Evolutionary conservation across 2,888 invertebrate species (phyloP).

Genomic region (Trichopria drosophilae): DNA sequence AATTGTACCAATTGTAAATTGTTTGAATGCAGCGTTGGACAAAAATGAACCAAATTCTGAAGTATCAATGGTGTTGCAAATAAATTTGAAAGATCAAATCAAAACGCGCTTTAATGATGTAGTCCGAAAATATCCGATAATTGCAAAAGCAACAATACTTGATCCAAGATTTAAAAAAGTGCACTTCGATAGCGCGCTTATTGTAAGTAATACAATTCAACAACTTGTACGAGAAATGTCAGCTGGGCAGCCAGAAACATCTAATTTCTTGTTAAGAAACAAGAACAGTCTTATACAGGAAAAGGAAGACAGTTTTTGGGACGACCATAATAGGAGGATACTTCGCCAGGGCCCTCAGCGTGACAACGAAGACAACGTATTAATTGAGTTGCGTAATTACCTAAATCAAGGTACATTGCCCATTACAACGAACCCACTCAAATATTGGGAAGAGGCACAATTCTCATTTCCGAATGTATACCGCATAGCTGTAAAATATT

Average conservation of each 20-base stretch:
- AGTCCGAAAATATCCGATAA: neutral
- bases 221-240: too few species aligned
- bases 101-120: neutral
- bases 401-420: constrained; percentile 1
- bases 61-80: neutral
- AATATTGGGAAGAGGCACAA: constrained; percentile 6
- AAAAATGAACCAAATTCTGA: constrained; percentile 1
- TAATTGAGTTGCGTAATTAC: neutral
- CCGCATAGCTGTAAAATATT: constrained; percentile 8
- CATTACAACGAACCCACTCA: neutral
- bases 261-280: too few species aligned
- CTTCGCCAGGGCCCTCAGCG: neutral
- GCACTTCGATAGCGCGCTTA: neutral
- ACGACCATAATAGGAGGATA: neutral
- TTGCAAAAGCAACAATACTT: too few species aligned
- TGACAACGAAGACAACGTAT: neutral
- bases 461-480: constrained; percentile 1
- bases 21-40: neutral
- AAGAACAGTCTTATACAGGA: too few species aligned
- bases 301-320: neutral
- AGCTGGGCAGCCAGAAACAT: too few species aligned
- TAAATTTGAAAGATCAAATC: neutral
- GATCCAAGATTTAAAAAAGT: constrained; percentile 6
- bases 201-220: too few species aligned
- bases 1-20: constrained; percentile 4